Percentiles rank a stretch among this genome's conserved stretches.
Evolutionary conservation across 2,797 vertebrate species (phyloP).

Genomic region (Danionella dracula): DNA sequence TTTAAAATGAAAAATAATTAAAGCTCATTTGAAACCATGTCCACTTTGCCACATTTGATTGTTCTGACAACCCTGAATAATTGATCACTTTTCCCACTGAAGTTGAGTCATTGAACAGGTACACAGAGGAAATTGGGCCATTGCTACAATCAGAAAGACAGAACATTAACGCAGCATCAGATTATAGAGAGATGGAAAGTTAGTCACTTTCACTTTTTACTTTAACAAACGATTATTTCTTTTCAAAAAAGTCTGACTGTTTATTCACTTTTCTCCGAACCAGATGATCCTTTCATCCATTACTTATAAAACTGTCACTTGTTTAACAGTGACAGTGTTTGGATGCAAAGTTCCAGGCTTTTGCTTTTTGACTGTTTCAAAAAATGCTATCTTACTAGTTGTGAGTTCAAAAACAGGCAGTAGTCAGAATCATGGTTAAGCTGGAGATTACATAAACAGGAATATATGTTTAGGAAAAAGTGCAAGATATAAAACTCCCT

Average conservation of each 20-base stretch:
- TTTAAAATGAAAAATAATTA: constrained; percentile 18
- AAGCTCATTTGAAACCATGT: constrained; percentile 23
- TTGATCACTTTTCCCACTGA: constrained; percentile 27
- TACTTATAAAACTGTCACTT: constrained; percentile 16
- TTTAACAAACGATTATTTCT: constrained; percentile 29
- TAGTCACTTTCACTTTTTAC: constrained; percentile 19
- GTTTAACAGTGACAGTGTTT: no score
- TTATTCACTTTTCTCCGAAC: background rate
- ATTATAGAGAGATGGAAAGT: constrained; percentile 3
- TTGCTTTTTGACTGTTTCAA: no score
- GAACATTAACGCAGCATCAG: constrained; percentile 16
- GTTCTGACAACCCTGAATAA: constrained; percentile 31
- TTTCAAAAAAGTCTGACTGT: background rate
- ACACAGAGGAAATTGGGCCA: constrained; percentile 23
- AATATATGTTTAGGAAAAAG: no score
- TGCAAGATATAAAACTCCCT: no score
- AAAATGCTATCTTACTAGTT: no score
- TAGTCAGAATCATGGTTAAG: no score
- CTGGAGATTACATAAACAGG: no score
- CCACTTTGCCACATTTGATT: constrained; percentile 5
- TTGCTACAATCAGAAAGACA: constrained; percentile 27
- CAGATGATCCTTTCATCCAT: constrained; percentile 26
- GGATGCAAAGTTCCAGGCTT: no score
- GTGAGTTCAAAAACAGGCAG: no score
- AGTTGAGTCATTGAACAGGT: constrained; percentile 27